Percentiles rank a stretch among this genome's conserved stretches.
Evolutionary conservation across 2,888 invertebrate species (phyloP).

Genomic region (Tineola bisselliella): DNA sequence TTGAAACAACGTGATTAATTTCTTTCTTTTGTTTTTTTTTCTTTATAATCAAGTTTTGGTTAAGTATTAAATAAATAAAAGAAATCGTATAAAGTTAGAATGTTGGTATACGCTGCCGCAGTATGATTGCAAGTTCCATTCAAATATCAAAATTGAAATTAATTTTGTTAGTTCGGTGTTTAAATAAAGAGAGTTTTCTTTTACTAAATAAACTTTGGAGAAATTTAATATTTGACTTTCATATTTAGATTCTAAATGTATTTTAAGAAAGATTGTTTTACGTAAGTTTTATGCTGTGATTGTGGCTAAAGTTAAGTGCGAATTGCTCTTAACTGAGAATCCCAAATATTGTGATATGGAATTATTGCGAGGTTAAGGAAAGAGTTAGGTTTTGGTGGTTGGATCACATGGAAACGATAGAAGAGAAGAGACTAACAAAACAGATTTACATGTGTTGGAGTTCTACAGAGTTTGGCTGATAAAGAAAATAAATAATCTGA

Average conservation of each 20-base stretch:
- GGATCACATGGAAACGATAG: too few species aligned
- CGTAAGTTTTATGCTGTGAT: too few species aligned
- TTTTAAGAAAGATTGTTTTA: conserved; percentile 3
- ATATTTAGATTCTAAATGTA: conserved; percentile 11
- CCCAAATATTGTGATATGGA: too few species aligned
- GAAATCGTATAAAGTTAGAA: background rate
- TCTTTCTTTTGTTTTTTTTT: too few species aligned
- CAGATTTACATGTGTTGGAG: too few species aligned
- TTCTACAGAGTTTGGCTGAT: conserved; percentile 68
- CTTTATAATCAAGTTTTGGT: too few species aligned
- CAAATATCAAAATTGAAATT: background rate
- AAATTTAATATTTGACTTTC: background rate
- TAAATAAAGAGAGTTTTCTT: background rate
- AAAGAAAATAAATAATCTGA: conserved; percentile 65
- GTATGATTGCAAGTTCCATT: background rate
- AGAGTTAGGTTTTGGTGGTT: too few species aligned
- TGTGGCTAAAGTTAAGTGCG: too few species aligned
- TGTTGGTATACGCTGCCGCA: background rate
- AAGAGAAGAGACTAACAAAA: too few species aligned
- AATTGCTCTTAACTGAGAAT: too few species aligned
- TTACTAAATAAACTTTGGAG: background rate
- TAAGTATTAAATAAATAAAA: background rate
- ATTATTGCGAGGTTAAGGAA: too few species aligned
- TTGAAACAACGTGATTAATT: too few species aligned
- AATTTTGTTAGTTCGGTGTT: background rate